A percentile compares a stretch with the other conserved stretches of the same genome.
Conservation (phyloP, 2,797 vertebrate species). For the Channa striata region DNA sequence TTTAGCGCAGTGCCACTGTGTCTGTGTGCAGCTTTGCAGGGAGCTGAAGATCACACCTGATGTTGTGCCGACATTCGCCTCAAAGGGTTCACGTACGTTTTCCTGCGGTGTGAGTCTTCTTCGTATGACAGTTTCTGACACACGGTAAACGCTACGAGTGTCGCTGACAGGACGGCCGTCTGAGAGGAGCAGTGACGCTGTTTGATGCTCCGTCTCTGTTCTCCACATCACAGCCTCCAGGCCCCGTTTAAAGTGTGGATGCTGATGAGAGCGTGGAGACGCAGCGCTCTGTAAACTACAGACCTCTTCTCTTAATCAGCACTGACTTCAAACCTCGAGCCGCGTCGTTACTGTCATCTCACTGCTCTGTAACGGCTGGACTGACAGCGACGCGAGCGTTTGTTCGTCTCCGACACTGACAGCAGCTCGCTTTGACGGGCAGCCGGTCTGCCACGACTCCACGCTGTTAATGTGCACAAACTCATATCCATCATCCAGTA, state of each 20-base stretch:
- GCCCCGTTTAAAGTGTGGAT: conserved; percentile 27
- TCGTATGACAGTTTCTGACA: conserved; percentile 13
- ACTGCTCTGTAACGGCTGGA: background rate
- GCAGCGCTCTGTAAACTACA: conserved; percentile 28
- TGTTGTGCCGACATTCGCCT: too few species aligned
- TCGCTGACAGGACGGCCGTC: conserved; percentile 21
- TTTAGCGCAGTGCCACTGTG: too few species aligned
- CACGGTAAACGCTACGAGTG: background rate
- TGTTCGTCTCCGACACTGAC: conserved; percentile 29
- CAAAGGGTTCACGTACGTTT: too few species aligned
- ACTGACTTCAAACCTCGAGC: conserved; percentile 46
- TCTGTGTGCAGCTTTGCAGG: too few species aligned
- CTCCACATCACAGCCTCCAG: conserved; percentile 43
- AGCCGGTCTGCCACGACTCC: conserved; percentile 50
- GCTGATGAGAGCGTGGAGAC: conserved; percentile 42
- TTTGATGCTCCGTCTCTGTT: conserved; percentile 29
- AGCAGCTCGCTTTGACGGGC: conserved; percentile 53
- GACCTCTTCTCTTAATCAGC: conserved; percentile 47
- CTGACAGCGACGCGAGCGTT: conserved; percentile 13
- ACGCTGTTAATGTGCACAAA: conserved; percentile 73
- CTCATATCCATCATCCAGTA: conserved; percentile 34
- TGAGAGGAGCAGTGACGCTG: conserved; percentile 28
- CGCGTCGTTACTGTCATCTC: conserved; percentile 33
- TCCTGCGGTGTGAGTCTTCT: background rate
- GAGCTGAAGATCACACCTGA: too few species aligned